Evolutionary conservation across 2,888 invertebrate species (phyloP).

Genomic region (Dasypolia templi): DNA sequence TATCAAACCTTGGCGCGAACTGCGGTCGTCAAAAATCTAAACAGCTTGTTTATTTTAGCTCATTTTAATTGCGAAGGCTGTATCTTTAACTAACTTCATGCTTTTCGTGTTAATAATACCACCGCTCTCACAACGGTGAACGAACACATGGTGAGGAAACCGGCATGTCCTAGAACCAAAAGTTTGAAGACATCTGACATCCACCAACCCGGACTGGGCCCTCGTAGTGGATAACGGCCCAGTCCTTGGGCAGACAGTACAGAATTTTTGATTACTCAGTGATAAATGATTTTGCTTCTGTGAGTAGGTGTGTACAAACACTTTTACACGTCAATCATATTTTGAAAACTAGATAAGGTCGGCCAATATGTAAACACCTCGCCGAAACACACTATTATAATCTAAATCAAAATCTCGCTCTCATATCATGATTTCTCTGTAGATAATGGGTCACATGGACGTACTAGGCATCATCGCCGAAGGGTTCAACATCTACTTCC

Average conservation of each 20-base stretch:
- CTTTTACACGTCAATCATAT: no score
- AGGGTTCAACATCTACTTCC: conserved; percentile 99
- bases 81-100: background rate
- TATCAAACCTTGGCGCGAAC: background rate
- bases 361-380: background rate
- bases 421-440: conserved; percentile 44
- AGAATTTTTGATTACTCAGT: background rate
- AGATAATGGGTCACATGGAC: conserved; percentile 99
- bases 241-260: no score
- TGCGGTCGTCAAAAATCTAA: background rate
- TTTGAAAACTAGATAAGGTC: no score
- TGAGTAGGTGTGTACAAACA: no score
- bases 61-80: background rate
- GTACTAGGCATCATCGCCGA: conserved; percentile 98
- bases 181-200: no score
- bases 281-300: no score
- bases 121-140: no score
- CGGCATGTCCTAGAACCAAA: no score
- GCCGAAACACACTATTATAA: background rate
- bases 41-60: background rate
- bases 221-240: no score
- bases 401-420: background rate
- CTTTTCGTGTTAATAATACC: background rate
- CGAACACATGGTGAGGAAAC: no score
- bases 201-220: no score